Conservation (phyloP, 2,888 invertebrate species). For the Synergus umbraculus region DNA sequence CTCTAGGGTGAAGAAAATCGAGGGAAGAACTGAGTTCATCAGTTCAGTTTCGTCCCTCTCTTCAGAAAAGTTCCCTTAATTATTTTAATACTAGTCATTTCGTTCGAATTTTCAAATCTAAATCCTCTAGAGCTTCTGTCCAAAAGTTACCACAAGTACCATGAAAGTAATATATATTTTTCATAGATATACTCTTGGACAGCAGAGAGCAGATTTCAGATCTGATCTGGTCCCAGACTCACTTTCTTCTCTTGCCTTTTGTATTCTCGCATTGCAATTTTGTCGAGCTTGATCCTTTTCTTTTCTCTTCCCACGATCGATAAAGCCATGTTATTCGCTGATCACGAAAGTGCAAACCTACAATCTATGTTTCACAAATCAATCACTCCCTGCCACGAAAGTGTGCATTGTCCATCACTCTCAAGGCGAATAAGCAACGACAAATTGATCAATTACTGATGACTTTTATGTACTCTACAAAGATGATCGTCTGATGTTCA, state of each 20-base stretch:
- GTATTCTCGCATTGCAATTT: not conserved
- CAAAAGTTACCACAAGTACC: too few relatives aligned
- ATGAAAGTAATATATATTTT: too few relatives aligned
- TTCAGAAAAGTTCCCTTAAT: not conserved
- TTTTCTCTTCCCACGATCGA: slow-evolving; percentile 8
- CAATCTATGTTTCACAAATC: slow-evolving; percentile 17
- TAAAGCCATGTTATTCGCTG: not conserved
- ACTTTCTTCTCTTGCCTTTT: not conserved
- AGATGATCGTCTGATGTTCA: slow-evolving; percentile 24
- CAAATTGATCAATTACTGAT: slow-evolving; percentile 39
- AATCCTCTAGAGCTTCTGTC: not conserved
- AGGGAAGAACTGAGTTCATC: not conserved
- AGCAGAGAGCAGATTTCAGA: not conserved
- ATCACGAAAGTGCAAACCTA: slow-evolving; percentile 5
- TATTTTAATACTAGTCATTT: not conserved
- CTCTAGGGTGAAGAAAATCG: slow-evolving; percentile 26
- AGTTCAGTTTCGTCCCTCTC: not conserved
- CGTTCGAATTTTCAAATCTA: not conserved
- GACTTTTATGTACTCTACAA: slow-evolving; percentile 17
- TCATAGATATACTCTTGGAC: too few relatives aligned
- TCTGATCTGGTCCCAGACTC: not conserved
- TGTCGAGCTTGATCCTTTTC: not conserved
- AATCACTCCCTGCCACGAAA: slow-evolving; percentile 8
- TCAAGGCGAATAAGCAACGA: slow-evolving; percentile 31
- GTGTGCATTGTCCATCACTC: not conserved